These are phyloP conservation scores for Drosophila mulleri DNA, from an alignment of 2,888 invertebrate genomes.

Conservation along the genomic window DNA sequence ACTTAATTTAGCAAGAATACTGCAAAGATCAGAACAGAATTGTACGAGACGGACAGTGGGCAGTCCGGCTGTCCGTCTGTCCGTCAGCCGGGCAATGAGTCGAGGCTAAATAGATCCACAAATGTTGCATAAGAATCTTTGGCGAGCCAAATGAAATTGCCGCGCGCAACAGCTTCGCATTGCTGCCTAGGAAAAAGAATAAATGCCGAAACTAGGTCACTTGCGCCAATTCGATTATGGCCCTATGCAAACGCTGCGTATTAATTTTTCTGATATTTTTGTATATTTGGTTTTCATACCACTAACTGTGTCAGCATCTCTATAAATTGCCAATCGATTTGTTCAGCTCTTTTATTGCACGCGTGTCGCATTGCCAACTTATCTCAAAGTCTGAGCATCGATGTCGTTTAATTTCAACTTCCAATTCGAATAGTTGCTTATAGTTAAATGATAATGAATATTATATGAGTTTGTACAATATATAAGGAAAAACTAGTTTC, in stretches of 20 bases:
- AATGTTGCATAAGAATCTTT: conserved; percentile 66
- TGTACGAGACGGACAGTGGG: background rate
- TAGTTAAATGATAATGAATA: background rate
- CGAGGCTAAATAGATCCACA: conserved; percentile 54
- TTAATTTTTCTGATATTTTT: background rate
- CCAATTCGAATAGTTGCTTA: too few relatives aligned
- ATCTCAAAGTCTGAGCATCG: background rate
- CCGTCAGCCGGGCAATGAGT: background rate
- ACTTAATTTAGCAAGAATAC: conserved; percentile 77
- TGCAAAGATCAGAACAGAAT: conserved; percentile 49
- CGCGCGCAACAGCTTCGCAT: conserved; percentile 28
- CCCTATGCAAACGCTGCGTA: background rate
- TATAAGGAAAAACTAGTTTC: too few relatives aligned
- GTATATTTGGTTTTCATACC: background rate
- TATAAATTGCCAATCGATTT: conserved; percentile 1
- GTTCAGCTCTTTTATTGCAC: background rate
- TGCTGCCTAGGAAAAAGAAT: conserved; percentile 26
- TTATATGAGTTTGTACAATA: too few relatives aligned
- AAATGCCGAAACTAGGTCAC: conserved; percentile 58
- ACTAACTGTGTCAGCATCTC: conserved; percentile 3
- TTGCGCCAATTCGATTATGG: conserved; percentile 25
- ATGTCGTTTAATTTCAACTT: background rate
- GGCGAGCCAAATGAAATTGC: conserved; percentile 11
- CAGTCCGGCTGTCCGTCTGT: background rate
- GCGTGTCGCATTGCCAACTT: background rate